Percentiles rank a stretch among this genome's conserved stretches.
Conservation (phyloP, 2,797 vertebrate species). For the Caiman crocodilus region DNA sequence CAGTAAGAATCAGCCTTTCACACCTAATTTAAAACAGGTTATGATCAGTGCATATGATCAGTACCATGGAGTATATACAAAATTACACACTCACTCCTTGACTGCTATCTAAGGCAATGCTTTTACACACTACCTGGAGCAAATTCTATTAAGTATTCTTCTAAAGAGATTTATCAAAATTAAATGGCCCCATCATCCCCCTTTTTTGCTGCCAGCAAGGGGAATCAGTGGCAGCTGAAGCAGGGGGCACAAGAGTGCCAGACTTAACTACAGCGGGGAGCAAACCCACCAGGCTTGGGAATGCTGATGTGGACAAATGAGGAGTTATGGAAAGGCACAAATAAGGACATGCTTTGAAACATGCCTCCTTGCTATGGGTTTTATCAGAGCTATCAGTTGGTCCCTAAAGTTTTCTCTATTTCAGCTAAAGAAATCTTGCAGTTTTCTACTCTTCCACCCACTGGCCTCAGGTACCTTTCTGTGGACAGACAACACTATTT, state of each 20-base stretch:
- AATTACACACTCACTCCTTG: neutral
- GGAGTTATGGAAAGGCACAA: neutral
- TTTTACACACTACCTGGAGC: neutral
- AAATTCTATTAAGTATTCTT: slow-evolving; percentile 38
- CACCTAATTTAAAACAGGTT: neutral
- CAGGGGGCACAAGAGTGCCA: too few relatives aligned
- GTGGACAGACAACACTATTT: neutral
- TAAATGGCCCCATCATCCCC: neutral
- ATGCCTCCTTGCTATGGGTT: neutral
- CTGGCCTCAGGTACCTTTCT: neutral
- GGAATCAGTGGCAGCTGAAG: too few relatives aligned
- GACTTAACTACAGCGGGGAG: too few relatives aligned
- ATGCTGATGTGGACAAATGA: slow-evolving; percentile 1
- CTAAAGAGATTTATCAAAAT: neutral
- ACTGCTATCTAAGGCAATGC: neutral
- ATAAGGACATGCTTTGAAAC: slow-evolving; percentile 40
- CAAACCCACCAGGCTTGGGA: too few relatives aligned
- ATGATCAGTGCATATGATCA: neutral
- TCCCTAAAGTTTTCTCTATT: neutral
- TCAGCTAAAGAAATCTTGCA: neutral
- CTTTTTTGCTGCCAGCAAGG: neutral
- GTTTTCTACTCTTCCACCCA: neutral
- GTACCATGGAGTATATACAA: neutral
- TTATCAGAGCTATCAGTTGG: slow-evolving; percentile 7
- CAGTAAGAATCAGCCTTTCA: neutral